Percentiles rank a stretch among this genome's conserved stretches.
These are phyloP conservation scores for Phrynocephalus forsythii DNA, from an alignment of 2,797 vertebrate species.

Conservation along the genomic window DNA sequence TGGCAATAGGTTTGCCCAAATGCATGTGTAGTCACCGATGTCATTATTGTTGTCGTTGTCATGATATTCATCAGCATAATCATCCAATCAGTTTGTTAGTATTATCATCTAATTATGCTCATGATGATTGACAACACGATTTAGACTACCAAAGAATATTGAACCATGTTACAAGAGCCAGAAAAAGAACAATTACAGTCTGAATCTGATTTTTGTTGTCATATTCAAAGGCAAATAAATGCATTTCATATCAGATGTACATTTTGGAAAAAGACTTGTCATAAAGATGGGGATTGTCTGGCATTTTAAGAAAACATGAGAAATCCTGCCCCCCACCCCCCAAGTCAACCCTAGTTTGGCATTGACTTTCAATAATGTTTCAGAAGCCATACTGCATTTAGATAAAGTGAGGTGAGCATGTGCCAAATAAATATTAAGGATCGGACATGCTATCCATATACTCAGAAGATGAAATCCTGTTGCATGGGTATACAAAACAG, in stretches of 20 bases:
- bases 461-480: too few relatives aligned
- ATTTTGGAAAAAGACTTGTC: background rate
- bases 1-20: slow-evolving; percentile 54
- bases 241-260: slow-evolving; percentile 23
- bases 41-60: slow-evolving; percentile 12
- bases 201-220: slow-evolving; percentile 27
- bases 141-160: slow-evolving; percentile 33
- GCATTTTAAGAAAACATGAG: background rate
- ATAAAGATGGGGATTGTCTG: background rate
- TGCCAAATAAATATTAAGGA: background rate
- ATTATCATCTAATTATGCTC: slow-evolving; percentile 58
- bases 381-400: background rate
- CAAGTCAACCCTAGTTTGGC: background rate
- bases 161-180: slow-evolving; percentile 17
- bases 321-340: background rate
- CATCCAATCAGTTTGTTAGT: slow-evolving; percentile 54
- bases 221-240: slow-evolving; percentile 3
- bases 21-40: too few relatives aligned
- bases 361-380: background rate
- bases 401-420: background rate
- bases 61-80: slow-evolving; percentile 38
- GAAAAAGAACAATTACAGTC: slow-evolving; percentile 36
- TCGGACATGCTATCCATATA: background rate
- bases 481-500: too few relatives aligned
- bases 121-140: slow-evolving; percentile 10